Conservation (phyloP, 1,140 invertebrate species). For the Theocolax elegans region DNA sequence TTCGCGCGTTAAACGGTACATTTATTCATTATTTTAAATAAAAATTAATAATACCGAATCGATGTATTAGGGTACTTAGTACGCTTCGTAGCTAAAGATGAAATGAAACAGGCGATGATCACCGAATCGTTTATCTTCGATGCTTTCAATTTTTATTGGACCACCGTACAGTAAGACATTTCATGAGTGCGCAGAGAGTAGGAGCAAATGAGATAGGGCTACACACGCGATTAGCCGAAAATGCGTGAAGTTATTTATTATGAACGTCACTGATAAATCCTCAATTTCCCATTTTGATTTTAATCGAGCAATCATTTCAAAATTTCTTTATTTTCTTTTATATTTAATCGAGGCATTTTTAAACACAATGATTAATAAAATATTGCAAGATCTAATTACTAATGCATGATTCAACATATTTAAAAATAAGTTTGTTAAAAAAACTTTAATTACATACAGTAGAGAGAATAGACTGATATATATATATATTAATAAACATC, state of each 20-base stretch:
- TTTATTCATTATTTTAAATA: too few species aligned
- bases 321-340: background rate
- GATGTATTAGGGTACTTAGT: too few species aligned
- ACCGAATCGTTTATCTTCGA: conserved; percentile 43
- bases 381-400: too few species aligned
- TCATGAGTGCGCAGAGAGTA: conserved; percentile 55
- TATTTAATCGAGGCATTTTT: background rate
- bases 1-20: too few species aligned
- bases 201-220: conserved; percentile 41
- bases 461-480: too few species aligned
- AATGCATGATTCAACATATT: too few species aligned
- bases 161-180: conserved; percentile 57
- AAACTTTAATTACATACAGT: too few species aligned
- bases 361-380: too few species aligned
- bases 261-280: conserved; percentile 56
- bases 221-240: conserved; percentile 59
- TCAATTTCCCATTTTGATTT: conserved; percentile 48
- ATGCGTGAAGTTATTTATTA: conserved; percentile 63
- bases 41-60: too few species aligned
- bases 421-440: too few species aligned
- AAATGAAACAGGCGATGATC: conserved; percentile 27
- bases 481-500: too few species aligned
- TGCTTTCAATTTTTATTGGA: conserved; percentile 53
- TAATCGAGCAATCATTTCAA: background rate
- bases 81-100: background rate